A percentile compares a stretch with the other conserved stretches of the same genome.
phyloP scores from a whole-genome alignment of 2,113 vertebrate species.

The Campylomormyrus tamandua region DNA sequence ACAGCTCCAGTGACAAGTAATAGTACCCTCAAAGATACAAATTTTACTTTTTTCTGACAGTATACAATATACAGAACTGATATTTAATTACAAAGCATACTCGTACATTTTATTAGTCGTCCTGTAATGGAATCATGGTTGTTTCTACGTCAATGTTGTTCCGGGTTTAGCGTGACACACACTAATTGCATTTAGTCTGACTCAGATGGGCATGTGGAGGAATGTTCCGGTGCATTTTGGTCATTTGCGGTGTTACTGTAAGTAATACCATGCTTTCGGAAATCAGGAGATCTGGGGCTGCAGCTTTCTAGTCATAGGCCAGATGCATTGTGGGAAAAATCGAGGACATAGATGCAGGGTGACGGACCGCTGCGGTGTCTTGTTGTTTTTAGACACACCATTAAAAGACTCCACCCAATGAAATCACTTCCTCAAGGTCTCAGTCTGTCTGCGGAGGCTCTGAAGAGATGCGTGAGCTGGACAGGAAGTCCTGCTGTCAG shows the following conservation, averaged over 20 bases:
- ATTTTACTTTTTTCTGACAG: not conserved
- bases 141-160: not conserved
- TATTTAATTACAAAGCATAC: not conserved
- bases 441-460: not conserved
- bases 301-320: not conserved
- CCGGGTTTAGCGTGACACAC: not conserved
- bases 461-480: not conserved
- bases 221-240: not conserved
- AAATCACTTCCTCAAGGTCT: not conserved
- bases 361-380: no score
- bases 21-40: not conserved
- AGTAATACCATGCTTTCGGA: not conserved
- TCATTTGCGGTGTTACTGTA: not conserved
- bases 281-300: not conserved
- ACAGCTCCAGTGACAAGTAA: no score
- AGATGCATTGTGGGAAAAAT: not conserved
- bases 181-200: not conserved
- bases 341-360: not conserved
- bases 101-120: not conserved
- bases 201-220: not conserved
- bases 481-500: not conserved
- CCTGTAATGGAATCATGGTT: not conserved
- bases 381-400: not conserved
- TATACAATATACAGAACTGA: not conserved
- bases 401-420: not conserved